Base-by-base conservation (phyloP, 2,113 vertebrate genomes). In the Alaudala cheleensis region DNA sequence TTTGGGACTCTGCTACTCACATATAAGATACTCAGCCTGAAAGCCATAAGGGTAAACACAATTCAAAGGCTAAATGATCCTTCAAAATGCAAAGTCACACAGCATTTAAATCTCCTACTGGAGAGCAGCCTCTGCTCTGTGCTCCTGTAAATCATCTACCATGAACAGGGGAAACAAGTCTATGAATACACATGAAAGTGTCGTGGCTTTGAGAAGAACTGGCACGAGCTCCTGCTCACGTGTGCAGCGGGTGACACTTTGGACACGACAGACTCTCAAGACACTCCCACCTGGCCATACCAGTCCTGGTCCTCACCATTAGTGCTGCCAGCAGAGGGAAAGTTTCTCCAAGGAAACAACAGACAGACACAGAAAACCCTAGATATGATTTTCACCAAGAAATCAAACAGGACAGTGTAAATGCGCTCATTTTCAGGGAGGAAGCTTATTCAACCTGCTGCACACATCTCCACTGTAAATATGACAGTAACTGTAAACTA, bases 81-180 rank as follows among this genome's bases (percentile, higher is more conserved):
- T 92, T 81, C 70, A 81, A 69, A 92, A 70, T 66, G 18, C 72
- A 91, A 91, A 61, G 90, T 81, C 72, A 76, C 0, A 3, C 25
- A 84, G 53, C 21, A 26, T 45, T 54, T 84, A 53, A 71, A 54
- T 26, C 1, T 6, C 34, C 73, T 71, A 22, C 34, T 6, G 12
- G 56, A 74, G 26, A 66, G 24, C 33, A 42, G 69, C 62, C 56
- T 89, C 69, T 57, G 69, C 57, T 67, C 50, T 61, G 49, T 57
- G 65, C 29, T 76, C 49, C 65, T 95, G 90, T 93, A 93, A 95
- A 94, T 95, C 73, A 91, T 81, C 78, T 85, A 76, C 90, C 54
- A 60, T 25, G 50, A 93, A 51, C 29, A 31, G 31, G n/a, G 24
- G n/a, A 89, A 84, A 67, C 18, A 56, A 72, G 37, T 21, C 45